Base-by-base conservation (phyloP, 2,888 invertebrate genomes). In the Protonemura montana region DNA sequence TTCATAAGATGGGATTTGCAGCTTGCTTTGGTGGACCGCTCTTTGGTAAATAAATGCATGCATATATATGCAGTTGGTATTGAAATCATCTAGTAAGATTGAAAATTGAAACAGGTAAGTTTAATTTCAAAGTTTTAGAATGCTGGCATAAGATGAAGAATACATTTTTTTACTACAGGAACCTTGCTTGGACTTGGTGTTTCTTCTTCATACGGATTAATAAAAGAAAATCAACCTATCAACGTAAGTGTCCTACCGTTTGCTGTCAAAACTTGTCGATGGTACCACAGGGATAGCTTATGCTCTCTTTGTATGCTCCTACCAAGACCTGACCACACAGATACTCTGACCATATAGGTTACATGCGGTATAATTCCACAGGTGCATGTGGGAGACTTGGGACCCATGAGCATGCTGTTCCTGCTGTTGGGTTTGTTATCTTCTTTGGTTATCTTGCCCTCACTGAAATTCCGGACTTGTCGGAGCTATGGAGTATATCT, bases 11-110 rank as follows among this genome's bases (percentile, higher is more conserved):
- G 94, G 95, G 94, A 0, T 93, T 94, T 89, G 93, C 94, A 0
- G 95, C 95, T 0, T 95, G 94, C 87, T 94, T 94, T 89, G 95
- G 95, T 26, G 95, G 95, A 6, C 95, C 95, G 0, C 91, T 95
- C 86, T 94, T 95, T 89, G 95, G 94, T 94, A 92, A 91, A 78
- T 78, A 27, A 78, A 35, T n/a, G n/a, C n/a, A n/a, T n/a, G n/a
- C n/a, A n/a, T n/a, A n/a, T n/a, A n/a, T n/a, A n/a, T n/a, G n/a
- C n/a, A n/a, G n/a, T n/a, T n/a, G n/a, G n/a, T n/a, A n/a, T n/a
- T n/a, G n/a, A n/a, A n/a, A n/a, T n/a, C n/a, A n/a, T n/a, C n/a
- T n/a, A n/a, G 16, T 78, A 26, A 21, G 13, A 84, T 6, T 25
- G 29, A 85, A 16, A n/a, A n/a, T n/a, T n/a, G n/a, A n/a, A n/a